Base-by-base conservation (phyloP, 2,113 vertebrate species). In the Heterotis niloticus region DNA sequence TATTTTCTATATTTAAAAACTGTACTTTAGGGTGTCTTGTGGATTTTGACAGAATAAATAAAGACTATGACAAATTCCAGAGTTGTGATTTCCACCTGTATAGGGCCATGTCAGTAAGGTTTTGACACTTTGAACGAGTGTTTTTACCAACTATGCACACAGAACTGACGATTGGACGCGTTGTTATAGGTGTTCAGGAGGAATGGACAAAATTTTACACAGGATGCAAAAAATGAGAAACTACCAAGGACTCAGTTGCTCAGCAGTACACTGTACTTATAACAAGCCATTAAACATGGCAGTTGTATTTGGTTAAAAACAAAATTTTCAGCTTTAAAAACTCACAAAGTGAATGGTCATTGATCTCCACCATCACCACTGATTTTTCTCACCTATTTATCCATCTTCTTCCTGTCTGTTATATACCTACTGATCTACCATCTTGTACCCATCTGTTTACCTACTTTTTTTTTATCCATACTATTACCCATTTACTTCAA, bases 11-110 rank as follows among this genome's bases (percentile, higher is more conserved):
- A 82, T 62, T 81, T 78, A 56, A 80, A 56, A 80, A 60, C 14
- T 73, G 34, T 44, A 73, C 51, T 84, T 81, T 62, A 78, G 65
- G 51, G 79, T 82, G 64, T 81, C 23, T 80, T 71, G 67, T 82
- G 77, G 69, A 78, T 79, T 83, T 83, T 83, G 75, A 26, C 78
- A 75, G 69, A 68, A 80, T 78, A 5, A 81, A 78, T 80, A 71
- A 80, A 87, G 81, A 81, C 71, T 86, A 83, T 79, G 0, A 79
- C n/a, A 57, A 24, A 75, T 79, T 64, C 23, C n/a, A 23, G 71
- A 79, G 26, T 66, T 57, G 12, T 75, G 18, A 64, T 74, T 72
- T 57, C 16, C 18, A 9, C 24, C 14, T 29, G 28, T 17, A 10
- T 14, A 62, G 20, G 7, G 7, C 34, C 7, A 7, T 44, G 34